These are phyloP conservation scores for Hetaerina titia DNA, from an alignment of 2,888 invertebrate species.

Conservation along the genomic window DNA sequence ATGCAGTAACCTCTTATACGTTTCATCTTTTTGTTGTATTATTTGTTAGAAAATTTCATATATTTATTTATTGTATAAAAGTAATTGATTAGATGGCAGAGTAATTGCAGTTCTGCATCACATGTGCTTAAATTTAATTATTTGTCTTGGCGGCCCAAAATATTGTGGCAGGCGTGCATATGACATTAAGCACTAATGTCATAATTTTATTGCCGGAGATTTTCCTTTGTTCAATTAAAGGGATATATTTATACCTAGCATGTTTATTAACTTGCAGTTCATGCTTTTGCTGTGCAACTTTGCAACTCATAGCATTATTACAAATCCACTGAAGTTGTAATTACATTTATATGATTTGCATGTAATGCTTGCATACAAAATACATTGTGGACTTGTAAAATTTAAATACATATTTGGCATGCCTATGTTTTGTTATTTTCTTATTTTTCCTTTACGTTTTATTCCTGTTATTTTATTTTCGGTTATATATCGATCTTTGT, in stretches of 20 bases:
- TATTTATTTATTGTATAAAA: not conserved
- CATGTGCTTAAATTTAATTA: not conserved
- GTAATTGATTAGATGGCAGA: not conserved
- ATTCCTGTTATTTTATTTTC: not conserved
- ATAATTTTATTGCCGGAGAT: not conserved
- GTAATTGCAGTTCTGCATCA: not conserved
- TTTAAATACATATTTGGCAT: conserved; percentile 52
- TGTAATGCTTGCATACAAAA: conserved; percentile 23
- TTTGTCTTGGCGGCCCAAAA: not conserved
- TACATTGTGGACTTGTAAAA: not conserved
- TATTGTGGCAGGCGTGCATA: not conserved
- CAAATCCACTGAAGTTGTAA: not conserved
- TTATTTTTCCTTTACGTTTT: conserved; percentile 12
- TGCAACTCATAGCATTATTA: not conserved
- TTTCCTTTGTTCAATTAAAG: not conserved
- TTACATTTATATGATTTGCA: conserved; percentile 4
- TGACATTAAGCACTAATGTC: not conserved
- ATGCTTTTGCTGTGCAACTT: conserved; percentile 42
- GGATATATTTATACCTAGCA: not conserved
- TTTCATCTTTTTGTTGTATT: not conserved
- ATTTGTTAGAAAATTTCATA: not conserved
- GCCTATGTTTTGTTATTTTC: conserved; percentile 36
- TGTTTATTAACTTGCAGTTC: conserved; percentile 37
- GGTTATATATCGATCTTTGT: not conserved
- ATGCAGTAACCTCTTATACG: not conserved